Evolutionary conservation across 2,888 invertebrate genomes (phyloP).

Genomic region (Drosophila neonasuta): DNA sequence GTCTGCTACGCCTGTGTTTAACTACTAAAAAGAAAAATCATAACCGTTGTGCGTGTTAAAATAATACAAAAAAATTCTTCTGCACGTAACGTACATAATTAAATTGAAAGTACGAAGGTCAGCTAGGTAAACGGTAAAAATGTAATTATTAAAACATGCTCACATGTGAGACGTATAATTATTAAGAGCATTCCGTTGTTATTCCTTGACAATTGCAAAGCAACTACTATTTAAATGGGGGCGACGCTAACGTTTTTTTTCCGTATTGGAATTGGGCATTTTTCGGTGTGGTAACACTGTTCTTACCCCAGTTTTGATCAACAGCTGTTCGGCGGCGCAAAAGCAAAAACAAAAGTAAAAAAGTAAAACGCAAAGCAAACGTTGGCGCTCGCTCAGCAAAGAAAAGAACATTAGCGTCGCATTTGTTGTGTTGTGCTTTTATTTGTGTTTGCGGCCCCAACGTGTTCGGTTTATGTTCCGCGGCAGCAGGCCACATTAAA

Average conservation of each 20-base stretch:
- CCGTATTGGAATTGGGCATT: conserved; percentile 3
- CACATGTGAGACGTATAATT: conserved; percentile 16
- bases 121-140: conserved; percentile 25
- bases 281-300: conserved; percentile 53
- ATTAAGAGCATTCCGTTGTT: conserved; percentile 1
- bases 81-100: conserved; percentile 45
- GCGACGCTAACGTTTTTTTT: conserved; percentile 4
- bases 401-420: conserved; percentile 47
- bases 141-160: conserved; percentile 20
- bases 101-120: conserved; percentile 48
- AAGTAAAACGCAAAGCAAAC: conserved; percentile 37
- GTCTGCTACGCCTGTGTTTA: conserved; percentile 26
- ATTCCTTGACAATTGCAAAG: neutral
- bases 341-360: conserved; percentile 21
- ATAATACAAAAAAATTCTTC: conserved; percentile 28
- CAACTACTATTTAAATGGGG: conserved; percentile 8
- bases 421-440: conserved; percentile 52
- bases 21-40: conserved; percentile 29
- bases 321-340: conserved; percentile 54
- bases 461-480: conserved; percentile 56
- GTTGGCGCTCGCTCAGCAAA: conserved; percentile 24
- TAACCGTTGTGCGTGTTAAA: conserved; percentile 58
- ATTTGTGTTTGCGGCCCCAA: conserved; percentile 59
- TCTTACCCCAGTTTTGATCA: conserved; percentile 61
- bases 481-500: conserved; percentile 22